Evolutionary conservation across 2,888 invertebrate species (phyloP).

Genomic region (Drosophila pseudotalamancana): DNA sequence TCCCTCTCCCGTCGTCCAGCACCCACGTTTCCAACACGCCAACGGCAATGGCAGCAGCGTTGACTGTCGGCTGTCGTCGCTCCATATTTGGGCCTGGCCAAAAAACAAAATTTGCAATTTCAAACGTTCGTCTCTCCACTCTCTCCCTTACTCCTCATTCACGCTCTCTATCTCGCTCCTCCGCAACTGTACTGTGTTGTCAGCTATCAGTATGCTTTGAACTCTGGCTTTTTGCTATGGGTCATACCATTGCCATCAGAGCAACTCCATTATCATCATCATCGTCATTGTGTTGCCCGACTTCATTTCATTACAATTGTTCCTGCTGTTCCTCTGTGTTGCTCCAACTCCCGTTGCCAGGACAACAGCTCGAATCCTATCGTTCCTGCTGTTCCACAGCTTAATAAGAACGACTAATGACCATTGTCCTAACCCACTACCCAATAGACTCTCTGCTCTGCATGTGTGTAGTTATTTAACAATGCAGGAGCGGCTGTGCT

Average conservation of each 20-base stretch:
- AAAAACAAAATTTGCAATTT: slow-evolving; percentile 75
- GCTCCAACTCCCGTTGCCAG: slow-evolving; percentile 1
- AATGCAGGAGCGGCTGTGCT: neutral
- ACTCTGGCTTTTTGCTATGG: slow-evolving; percentile 6
- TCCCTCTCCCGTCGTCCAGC: neutral
- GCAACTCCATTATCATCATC: slow-evolving; percentile 3
- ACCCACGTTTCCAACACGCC: slow-evolving; percentile 7
- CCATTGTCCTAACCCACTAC: slow-evolving; percentile 7
- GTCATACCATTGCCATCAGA: neutral
- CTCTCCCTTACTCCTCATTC: neutral
- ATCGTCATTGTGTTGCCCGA: slow-evolving; percentile 15
- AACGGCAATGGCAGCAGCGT: slow-evolving; percentile 15
- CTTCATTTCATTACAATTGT: slow-evolving; percentile 41
- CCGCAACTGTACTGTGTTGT: neutral
- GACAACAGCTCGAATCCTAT: slow-evolving; percentile 12
- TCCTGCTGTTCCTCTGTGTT: neutral
- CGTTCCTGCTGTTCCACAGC: neutral
- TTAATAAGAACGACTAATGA: slow-evolving; percentile 33
- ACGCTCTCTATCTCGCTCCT: neutral
- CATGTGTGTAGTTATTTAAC: slow-evolving; percentile 1
- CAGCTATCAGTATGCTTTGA: slow-evolving; percentile 5
- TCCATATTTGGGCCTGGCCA: slow-evolving; percentile 32
- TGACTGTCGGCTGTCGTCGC: slow-evolving; percentile 29
- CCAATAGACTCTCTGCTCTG: slow-evolving; percentile 9
- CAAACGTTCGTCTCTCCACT: slow-evolving; percentile 29